Conservation (phyloP, 2,888 invertebrate species). For the Acrobasis consociella region DNA sequence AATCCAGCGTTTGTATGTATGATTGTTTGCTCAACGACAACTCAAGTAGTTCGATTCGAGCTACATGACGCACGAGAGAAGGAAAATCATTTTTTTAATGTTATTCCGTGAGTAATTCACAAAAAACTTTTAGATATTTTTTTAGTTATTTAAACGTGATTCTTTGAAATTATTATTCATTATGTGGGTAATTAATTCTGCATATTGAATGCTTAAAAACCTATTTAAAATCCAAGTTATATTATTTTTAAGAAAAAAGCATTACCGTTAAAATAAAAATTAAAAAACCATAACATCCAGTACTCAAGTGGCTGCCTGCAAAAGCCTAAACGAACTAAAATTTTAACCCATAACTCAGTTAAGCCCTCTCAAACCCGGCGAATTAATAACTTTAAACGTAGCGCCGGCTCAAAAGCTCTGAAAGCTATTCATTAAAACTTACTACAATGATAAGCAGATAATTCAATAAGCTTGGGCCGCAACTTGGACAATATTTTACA, state of each 20-base stretch:
- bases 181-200: no score
- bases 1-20: no score
- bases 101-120: no score
- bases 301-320: conserved; percentile 1
- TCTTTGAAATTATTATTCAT: no score
- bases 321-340: conserved; percentile 6
- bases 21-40: no score
- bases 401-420: conserved; percentile 42
- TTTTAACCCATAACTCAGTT: conserved; percentile 10
- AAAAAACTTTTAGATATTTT: no score
- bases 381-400: conserved; percentile 38
- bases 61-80: no score
- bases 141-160: no score
- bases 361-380: conserved; percentile 12
- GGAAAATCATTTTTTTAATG: no score
- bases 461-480: conserved; percentile 67
- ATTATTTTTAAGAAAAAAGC: neutral
- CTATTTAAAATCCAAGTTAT: no score
- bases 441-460: conserved; percentile 70
- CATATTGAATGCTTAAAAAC: no score
- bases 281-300: neutral
- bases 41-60: no score
- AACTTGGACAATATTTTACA: conserved; percentile 58
- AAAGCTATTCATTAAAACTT: conserved; percentile 72
- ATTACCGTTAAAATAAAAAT: neutral